A percentile compares a stretch with the other conserved stretches of the same genome.
Evolutionary conservation across 2,797 vertebrate species (phyloP).

Genomic region (Dicrostonyx torquatus): DNA sequence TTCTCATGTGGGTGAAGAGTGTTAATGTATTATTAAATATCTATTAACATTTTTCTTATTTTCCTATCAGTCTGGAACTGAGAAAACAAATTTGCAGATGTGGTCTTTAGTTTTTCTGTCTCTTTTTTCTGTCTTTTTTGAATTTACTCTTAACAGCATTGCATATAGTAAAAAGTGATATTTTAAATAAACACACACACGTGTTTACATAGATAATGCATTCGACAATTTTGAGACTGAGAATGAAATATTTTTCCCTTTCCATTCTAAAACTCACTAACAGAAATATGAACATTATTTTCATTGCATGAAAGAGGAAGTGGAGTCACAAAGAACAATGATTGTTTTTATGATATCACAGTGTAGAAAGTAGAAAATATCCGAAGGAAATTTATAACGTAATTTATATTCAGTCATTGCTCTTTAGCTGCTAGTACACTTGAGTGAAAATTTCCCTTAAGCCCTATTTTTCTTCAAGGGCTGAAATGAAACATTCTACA

Average conservation of each 20-base stretch:
- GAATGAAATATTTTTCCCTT: neutral
- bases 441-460: constrained; percentile 69
- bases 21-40: constrained; percentile 49
- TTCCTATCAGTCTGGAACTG: constrained; percentile 35
- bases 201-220: neutral
- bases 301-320: neutral
- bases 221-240: neutral
- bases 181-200: neutral
- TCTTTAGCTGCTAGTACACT: constrained; percentile 37
- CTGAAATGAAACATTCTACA: constrained; percentile 52
- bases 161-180: neutral
- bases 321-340: constrained; percentile 42
- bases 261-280: neutral
- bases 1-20: constrained; percentile 59
- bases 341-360: constrained; percentile 55
- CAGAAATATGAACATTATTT: neutral
- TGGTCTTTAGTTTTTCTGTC: neutral
- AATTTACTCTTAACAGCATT: neutral
- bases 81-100: neutral
- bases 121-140: neutral
- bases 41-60: constrained; percentile 54
- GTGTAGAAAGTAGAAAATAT: constrained; percentile 42
- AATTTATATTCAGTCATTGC: constrained; percentile 64
- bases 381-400: constrained; percentile 46
- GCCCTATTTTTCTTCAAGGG: constrained; percentile 59